Conservation (phyloP, 2,113 vertebrate genomes). For the Pionites leucogaster region DNA sequence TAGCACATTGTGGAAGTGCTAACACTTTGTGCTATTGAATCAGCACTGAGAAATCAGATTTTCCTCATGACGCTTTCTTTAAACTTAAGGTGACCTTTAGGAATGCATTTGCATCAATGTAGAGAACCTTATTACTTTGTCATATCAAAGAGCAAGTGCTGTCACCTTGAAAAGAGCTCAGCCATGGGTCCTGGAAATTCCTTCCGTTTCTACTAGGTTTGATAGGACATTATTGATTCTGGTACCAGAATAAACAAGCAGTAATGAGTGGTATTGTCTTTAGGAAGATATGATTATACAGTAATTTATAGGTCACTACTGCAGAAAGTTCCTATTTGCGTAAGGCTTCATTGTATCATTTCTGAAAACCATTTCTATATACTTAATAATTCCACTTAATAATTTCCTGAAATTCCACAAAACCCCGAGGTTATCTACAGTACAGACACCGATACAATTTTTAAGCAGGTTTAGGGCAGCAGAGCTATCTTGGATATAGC, state of each 20-base stretch:
- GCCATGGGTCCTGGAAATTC: neutral
- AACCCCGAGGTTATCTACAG: conserved; percentile 1
- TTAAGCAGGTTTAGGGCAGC: neutral
- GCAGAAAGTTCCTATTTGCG: neutral
- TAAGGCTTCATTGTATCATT: neutral
- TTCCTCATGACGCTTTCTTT: conserved; percentile 32
- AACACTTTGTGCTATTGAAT: conserved; percentile 61
- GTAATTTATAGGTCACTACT: neutral
- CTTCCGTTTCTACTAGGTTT: neutral
- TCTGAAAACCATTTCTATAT: neutral
- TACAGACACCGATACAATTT: neutral
- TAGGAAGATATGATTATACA: neutral
- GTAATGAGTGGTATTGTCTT: conserved; percentile 33
- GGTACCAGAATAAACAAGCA: neutral
- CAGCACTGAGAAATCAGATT: conserved; percentile 65
- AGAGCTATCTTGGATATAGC: neutral
- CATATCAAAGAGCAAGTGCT: neutral
- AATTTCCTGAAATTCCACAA: conserved; percentile 14
- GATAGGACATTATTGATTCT: neutral
- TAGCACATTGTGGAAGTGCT: conserved; percentile 37
- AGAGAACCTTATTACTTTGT: neutral
- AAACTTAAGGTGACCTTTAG: conserved; percentile 61
- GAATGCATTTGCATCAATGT: conserved; percentile 1
- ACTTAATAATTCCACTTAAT: neutral
- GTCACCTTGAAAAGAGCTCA: neutral